Evolutionary conservation across 53 echinoderm and acorn worm genomes (phyloP), one percentile per base, ranked within the genome.

Genomic region (Stichopus horrens): DNA sequence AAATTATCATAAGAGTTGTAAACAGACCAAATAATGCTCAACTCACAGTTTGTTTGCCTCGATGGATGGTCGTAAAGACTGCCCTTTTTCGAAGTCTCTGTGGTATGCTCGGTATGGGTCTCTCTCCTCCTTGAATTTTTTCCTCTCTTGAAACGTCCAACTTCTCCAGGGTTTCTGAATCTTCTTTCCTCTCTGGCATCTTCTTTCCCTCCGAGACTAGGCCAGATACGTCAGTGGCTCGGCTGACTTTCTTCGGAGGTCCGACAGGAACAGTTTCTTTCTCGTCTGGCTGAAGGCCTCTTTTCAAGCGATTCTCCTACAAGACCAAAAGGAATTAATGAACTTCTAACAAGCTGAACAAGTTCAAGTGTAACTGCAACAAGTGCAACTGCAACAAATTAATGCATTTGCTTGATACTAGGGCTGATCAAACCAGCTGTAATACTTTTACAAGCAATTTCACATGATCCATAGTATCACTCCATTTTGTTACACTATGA

Each of bases 161-260:
- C 21, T 9, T 51, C 16, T 51, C 52, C 5, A 11, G 23, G 7
- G 52, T 16, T 13, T 11, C 5, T 51, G 20, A 5, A 51, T 67
- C 8, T 7, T 13, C 23, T 0, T 52, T 52, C 18, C 66, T 18
- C 67, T 66, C 21, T 5, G 20, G 21, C 23, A 51, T 67, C 18
- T 4, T 37, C 16, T 51, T 67, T 23, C 23, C 67, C 18, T 65
- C 66, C 7, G 85, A 85, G 65, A 65, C 52, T 4, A 85, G 66
- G 10, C 65, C 85, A 23, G 85, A 85, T 18, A 65, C 67, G 52
- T 85, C 85, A 1, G 85, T 85, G 18, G 63, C 65, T 9, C 67
- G 22, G n/a, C 58, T 66, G 11, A 85, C 85, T 52, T 85, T 85
- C 65, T 85, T 67, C 3, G 85, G 85, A 5, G 85, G 85, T 21